phyloP scores from a whole-genome alignment of 2,797 vertebrate species.

The Acrossocheilus fasciatus region DNA sequence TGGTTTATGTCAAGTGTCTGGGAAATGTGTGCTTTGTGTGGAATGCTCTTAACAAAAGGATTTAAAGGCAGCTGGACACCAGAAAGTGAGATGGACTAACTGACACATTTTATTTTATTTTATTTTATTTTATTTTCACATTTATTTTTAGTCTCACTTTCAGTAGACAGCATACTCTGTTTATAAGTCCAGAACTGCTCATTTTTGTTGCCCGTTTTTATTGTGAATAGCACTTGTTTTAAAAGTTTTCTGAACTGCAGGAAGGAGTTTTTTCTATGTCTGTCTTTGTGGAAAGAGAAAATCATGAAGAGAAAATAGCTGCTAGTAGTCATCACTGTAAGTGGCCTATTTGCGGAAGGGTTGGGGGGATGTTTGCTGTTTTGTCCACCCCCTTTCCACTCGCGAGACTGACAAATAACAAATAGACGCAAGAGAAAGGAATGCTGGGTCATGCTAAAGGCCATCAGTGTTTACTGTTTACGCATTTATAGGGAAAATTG shows the following conservation, averaged over 20 bases:
- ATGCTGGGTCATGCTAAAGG: constrained; percentile 46
- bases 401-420: constrained; percentile 45
- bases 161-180: not conserved
- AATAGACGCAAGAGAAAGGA: constrained; percentile 44
- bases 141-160: too few relatives aligned
- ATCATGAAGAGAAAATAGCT: constrained; percentile 26
- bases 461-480: constrained; percentile 46
- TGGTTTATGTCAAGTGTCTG: not conserved
- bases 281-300: constrained; percentile 18
- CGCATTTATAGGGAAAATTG: constrained; percentile 43
- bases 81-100: not conserved
- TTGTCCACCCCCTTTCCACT: constrained; percentile 7
- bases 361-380: constrained; percentile 18
- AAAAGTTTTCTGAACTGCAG: not conserved
- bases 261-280: not conserved
- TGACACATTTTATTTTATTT: not conserved
- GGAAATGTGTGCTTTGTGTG: not conserved
- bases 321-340: constrained; percentile 23
- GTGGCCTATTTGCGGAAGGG: constrained; percentile 26
- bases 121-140: not conserved
- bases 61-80: not conserved
- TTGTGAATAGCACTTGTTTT: not conserved
- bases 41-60: not conserved
- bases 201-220: not conserved
- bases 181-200: not conserved